Evolutionary conservation across 2,113 vertebrate genomes (phyloP), one percentile per base, ranked within the genome.

Genomic region (Camelus bactrianus): DNA sequence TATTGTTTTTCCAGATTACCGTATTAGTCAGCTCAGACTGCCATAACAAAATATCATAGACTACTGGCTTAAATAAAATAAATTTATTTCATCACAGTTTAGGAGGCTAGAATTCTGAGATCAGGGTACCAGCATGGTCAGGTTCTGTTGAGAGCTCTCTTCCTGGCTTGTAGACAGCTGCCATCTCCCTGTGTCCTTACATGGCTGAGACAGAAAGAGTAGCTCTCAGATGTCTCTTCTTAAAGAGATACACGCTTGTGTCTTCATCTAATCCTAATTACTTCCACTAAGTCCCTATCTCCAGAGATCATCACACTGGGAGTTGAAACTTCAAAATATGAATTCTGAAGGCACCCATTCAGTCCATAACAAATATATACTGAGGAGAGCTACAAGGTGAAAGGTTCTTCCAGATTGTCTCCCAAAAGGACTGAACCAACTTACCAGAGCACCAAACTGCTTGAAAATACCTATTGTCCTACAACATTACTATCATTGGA

Each of bases 181-280:
- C 2, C 14, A 86, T 67, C n/a, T 30, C 14, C 3, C 24, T 28
- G 7, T 48, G 12, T 15, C 10, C 32, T 69, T 30, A 60, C 0
- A 26, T 56, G 35, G 22, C 50, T 70, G 50, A 56, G 48, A 35
- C 32, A 56, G 16, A 56, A n/a, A 86, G 9, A 56, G n/a, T 20
- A 70, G 16, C 69, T 83, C 22, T 62, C 62, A 75, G 17, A 24
- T 54, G 12, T 91, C 12, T 42, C 19, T 82, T 67, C 38, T 70
- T 30, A n/a, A 35, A 38, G 67, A 42, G 32, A 3, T 28, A 38
- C 24, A 35, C 5, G 5, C 64, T 76, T 2, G 16, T 11, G 35
- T 82, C 20, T 69, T 90, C 76, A 54, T 72, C 60, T 64, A 94
- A 94, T 46, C 24, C 48, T 80, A 82, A 91, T 83, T 70, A 46